Evolutionary conservation across 2,113 vertebrate genomes (phyloP).

Genomic region (Arizona elegans): DNA sequence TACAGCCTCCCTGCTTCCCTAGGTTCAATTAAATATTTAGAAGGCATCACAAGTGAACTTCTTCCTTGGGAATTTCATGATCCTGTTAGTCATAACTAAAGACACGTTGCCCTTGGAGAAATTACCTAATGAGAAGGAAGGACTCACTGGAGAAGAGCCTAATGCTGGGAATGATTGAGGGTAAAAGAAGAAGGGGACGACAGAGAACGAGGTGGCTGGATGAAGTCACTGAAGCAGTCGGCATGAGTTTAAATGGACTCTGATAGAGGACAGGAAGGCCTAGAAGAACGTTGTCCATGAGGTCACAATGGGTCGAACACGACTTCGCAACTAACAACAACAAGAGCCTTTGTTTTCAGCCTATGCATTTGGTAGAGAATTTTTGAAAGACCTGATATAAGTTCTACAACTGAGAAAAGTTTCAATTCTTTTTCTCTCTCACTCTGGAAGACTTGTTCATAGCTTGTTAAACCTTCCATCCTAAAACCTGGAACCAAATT

Average conservation of each 20-base stretch:
- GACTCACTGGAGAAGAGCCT: too few relatives aligned
- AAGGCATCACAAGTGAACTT: background rate
- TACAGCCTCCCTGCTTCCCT: background rate
- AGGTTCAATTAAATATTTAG: background rate
- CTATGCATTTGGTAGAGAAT: background rate
- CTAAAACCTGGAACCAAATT: background rate
- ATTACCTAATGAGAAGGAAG: too few relatives aligned
- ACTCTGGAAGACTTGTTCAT: background rate
- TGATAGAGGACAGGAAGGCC: too few relatives aligned
- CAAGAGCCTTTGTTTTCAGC: background rate
- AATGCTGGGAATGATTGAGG: too few relatives aligned
- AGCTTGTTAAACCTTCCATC: background rate
- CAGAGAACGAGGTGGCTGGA: too few relatives aligned
- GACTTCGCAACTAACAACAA: too few relatives aligned
- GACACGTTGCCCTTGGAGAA: background rate
- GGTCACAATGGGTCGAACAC: too few relatives aligned
- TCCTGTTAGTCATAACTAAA: background rate
- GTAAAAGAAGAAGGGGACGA: too few relatives aligned
- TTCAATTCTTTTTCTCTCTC: background rate
- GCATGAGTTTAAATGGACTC: too few relatives aligned
- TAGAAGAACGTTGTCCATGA: too few relatives aligned
- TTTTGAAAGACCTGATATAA: background rate
- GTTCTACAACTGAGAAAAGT: background rate
- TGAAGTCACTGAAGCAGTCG: too few relatives aligned
- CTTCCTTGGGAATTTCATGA: background rate